Conservation (phyloP, 2,113 vertebrate genomes). For the Chrysemys picta region DNA sequence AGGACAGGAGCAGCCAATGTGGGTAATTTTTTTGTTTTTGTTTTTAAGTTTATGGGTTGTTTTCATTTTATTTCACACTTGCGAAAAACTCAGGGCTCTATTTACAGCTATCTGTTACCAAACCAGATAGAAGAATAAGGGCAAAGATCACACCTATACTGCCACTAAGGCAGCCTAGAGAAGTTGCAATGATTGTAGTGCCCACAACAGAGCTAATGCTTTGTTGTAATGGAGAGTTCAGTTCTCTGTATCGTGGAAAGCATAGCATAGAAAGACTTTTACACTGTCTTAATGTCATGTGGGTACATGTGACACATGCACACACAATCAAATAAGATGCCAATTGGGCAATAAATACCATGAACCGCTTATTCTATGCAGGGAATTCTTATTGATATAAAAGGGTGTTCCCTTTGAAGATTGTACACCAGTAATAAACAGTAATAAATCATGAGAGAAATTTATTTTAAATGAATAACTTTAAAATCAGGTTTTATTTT, state of each 20-base stretch:
- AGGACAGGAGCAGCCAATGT: not conserved
- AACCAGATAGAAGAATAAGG: not conserved
- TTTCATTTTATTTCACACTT: not conserved
- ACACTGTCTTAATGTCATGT: not conserved
- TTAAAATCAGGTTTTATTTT: not conserved
- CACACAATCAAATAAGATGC: fast-evolving
- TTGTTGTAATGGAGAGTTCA: not conserved
- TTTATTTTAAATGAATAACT: not conserved
- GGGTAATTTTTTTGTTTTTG: not conserved
- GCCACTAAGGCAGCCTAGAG: not conserved
- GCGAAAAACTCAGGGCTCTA: not conserved
- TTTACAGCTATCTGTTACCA: not conserved
- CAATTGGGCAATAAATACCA: not conserved
- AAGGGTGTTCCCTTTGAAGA: not conserved
- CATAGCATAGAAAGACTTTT: not conserved
- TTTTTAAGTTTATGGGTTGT: not conserved
- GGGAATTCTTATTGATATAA: not conserved
- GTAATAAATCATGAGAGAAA: not conserved
- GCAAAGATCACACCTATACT: not conserved
- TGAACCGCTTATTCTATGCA: fast-evolving
- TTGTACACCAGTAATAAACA: not conserved
- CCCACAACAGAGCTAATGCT: not conserved
- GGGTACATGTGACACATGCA: not conserved
- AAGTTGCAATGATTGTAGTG: not conserved
- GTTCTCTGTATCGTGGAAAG: not conserved